These are phyloP conservation scores for Zosterops pallidus DNA, from an alignment of 2,113 vertebrate species.

Conservation along the genomic window DNA sequence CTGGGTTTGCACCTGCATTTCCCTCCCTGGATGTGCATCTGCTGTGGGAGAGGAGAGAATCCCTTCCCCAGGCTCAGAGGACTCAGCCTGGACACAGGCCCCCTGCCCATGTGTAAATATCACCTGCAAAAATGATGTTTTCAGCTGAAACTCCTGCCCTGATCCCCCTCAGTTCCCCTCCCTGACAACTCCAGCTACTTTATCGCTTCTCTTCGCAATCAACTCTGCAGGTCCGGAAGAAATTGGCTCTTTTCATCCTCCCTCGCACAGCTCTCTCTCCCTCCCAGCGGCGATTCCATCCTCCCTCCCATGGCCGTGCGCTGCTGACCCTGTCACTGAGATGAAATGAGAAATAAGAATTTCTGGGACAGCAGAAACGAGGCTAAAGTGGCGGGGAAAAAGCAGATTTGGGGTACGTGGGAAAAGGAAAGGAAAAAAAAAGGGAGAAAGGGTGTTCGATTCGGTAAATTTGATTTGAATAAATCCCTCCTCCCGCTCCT, in stretches of 20 bases:
- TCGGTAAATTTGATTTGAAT: constrained; percentile 26
- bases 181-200: not conserved
- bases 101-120: not conserved
- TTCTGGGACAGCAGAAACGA: not conserved
- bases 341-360: not conserved
- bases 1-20: not conserved
- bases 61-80: not conserved
- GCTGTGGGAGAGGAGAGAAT: not conserved
- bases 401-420: not conserved
- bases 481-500: constrained; percentile 7
- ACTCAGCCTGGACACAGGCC: not conserved
- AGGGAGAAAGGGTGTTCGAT: fast-evolving
- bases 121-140: not conserved
- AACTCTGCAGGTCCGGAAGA: not conserved
- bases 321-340: not conserved
- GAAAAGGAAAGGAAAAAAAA: not conserved
- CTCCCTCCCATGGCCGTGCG: not conserved
- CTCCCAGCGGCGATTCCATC: not conserved
- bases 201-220: not conserved
- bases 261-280: not conserved
- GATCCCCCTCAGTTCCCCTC: not conserved
- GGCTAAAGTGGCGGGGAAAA: not conserved
- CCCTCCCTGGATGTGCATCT: not conserved
- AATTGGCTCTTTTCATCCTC: not conserved
- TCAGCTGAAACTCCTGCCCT: not conserved